Evolutionary conservation across 2,797 vertebrate species (phyloP).

Genomic region (Lagocephalus sceleratus): DNA sequence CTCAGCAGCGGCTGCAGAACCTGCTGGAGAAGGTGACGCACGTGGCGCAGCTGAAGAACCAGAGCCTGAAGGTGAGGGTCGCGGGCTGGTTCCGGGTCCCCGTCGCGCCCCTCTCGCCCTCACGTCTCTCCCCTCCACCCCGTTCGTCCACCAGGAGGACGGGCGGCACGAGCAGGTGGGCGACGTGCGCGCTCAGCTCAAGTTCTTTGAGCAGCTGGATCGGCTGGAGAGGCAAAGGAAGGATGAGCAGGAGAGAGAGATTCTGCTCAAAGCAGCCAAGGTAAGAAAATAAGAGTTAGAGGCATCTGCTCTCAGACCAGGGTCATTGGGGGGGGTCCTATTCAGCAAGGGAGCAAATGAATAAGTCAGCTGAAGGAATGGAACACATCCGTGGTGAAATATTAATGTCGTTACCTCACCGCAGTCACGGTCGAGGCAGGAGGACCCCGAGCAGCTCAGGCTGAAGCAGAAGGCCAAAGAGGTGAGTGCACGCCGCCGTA

Average conservation of each 20-base stretch:
- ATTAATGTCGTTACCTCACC: conserved; percentile 37
- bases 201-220: conserved; percentile 95
- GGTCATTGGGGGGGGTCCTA: not conserved
- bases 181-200: conserved; percentile 89
- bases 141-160: conserved; percentile 78
- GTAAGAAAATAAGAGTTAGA: conserved; percentile 53
- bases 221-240: conserved; percentile 93
- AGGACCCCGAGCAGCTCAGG: conserved; percentile 91
- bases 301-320: not conserved
- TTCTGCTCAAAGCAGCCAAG: conserved; percentile 92
- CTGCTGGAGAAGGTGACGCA: conserved; percentile 89
- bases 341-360: conserved; percentile 23
- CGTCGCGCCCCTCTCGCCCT: not conserved
- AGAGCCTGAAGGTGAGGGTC: conserved; percentile 84
- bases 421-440: conserved; percentile 93
- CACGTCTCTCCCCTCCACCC: not conserved
- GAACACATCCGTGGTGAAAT: conserved; percentile 35
- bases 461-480: conserved; percentile 97
- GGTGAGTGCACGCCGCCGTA: conserved; percentile 66
- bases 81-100: not conserved
- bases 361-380: conserved; percentile 46
- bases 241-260: conserved; percentile 93
- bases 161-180: conserved; percentile 83
- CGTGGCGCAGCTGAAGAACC: conserved; percentile 88
- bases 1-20: conserved; percentile 86